These are phyloP conservation scores for Lampris incognitus DNA, from an alignment of 2,113 vertebrate genomes.

Conservation along the genomic window DNA sequence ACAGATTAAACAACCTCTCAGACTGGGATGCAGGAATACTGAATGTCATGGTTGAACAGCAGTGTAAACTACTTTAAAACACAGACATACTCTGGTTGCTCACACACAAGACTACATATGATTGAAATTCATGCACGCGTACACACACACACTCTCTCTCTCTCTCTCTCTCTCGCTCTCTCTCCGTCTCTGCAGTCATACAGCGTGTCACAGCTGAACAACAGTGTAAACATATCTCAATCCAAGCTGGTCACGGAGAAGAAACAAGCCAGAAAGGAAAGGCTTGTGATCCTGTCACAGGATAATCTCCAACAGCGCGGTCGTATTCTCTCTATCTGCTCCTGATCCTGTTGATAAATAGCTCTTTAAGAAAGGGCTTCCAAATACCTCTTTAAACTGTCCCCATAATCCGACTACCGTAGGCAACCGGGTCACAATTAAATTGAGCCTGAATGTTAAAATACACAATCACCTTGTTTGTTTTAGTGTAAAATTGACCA, in stretches of 20 bases:
- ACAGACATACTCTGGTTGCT: background rate
- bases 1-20: constrained; percentile 1
- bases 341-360: background rate
- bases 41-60: constrained; percentile 43
- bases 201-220: constrained; percentile 13
- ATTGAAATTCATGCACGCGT: background rate
- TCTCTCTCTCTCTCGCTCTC: constrained; percentile 11
- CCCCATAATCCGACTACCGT: background rate
- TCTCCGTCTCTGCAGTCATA: background rate
- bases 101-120: constrained; percentile 27
- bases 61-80: constrained; percentile 40
- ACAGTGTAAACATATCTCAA: constrained; percentile 23
- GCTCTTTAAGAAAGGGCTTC: no score
- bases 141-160: background rate
- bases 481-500: background rate
- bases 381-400: background rate
- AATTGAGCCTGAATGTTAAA: background rate
- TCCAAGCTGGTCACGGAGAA: background rate
- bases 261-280: constrained; percentile 13
- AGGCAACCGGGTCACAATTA: constrained; percentile 22
- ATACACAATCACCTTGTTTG: background rate
- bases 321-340: background rate
- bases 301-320: background rate
- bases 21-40: constrained; percentile 14
- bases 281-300: background rate